Evolutionary conservation across 2,888 invertebrate species (phyloP).

Genomic region (Laothoe populi): DNA sequence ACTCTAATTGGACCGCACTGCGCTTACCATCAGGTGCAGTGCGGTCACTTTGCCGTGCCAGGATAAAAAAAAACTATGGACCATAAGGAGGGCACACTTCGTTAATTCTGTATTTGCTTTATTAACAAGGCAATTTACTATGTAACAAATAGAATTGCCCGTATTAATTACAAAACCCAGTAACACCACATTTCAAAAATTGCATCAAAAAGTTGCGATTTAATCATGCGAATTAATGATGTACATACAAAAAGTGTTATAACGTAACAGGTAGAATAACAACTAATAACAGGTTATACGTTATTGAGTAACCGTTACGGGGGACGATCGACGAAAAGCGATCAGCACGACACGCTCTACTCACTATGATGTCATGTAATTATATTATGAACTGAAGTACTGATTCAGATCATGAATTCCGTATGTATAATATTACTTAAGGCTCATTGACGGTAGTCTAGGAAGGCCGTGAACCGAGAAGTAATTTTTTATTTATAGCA

Average conservation of each 20-base stretch:
- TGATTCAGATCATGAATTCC: neutral
- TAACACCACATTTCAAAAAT: neutral
- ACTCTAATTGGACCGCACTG: too few relatives aligned
- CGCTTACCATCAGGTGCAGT: too few relatives aligned
- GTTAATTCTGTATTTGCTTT: too few relatives aligned
- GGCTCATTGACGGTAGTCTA: neutral
- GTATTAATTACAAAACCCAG: neutral
- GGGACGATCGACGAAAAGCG: slow-evolving; percentile 47
- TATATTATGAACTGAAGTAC: slow-evolving; percentile 4
- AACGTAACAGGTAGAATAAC: slow-evolving; percentile 45
- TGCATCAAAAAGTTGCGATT: slow-evolving; percentile 12
- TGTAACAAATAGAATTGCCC: neutral
- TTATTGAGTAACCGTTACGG: slow-evolving; percentile 60
- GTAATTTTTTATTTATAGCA: too few relatives aligned
- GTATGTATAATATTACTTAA: neutral
- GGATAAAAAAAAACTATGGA: too few relatives aligned
- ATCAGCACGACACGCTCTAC: slow-evolving; percentile 45
- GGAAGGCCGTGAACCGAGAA: neutral
- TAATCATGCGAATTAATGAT: slow-evolving; percentile 13
- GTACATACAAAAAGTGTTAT: slow-evolving; percentile 19
- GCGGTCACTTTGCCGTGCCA: too few relatives aligned
- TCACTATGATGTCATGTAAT: slow-evolving; percentile 43
- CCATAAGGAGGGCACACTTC: too few relatives aligned
- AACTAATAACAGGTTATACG: slow-evolving; percentile 45
- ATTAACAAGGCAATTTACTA: neutral